A percentile compares a stretch with the other conserved stretches of the same genome.
Conservation (phyloP, 2,113 vertebrate species). For the Todiramphus chloris region DNA sequence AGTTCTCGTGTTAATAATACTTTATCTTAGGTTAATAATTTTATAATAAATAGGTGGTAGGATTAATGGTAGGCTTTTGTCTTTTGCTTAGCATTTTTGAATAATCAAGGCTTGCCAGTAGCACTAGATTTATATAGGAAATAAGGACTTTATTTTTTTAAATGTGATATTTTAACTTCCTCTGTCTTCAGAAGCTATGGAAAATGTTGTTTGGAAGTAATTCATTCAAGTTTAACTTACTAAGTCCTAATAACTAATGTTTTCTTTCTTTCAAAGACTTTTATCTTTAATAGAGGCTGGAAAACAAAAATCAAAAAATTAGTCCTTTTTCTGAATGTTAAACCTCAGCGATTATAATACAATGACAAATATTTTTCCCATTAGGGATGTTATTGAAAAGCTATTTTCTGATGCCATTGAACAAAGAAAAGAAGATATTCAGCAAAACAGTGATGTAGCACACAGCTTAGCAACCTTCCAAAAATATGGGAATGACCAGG, state of each 20-base stretch:
- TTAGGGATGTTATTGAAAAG: slow-evolving; percentile 90
- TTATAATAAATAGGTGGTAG: not conserved
- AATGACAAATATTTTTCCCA: slow-evolving; percentile 25
- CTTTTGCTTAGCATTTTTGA: not conserved
- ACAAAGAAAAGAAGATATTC: slow-evolving; percentile 83
- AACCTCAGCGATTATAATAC: not conserved
- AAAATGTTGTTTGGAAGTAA: not conserved
- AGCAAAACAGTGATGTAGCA: slow-evolving; percentile 76
- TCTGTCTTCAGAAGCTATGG: not conserved
- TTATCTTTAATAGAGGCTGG: not conserved
- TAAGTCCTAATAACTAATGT: not conserved
- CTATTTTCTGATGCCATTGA: slow-evolving; percentile 83
- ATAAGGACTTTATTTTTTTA: not conserved
- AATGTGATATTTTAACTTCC: not conserved
- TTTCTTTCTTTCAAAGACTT: not conserved
- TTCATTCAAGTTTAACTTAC: not conserved
- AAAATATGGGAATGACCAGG: slow-evolving; percentile 83
- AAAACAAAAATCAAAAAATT: not conserved
- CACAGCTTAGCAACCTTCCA: slow-evolving; percentile 86
- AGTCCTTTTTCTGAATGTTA: not conserved
- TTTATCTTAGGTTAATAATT: not conserved
- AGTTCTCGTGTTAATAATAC: not conserved
- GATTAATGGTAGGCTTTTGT: not conserved
- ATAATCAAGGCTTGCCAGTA: not conserved
- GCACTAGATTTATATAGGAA: not conserved